These are phyloP conservation scores for Heliconius cydno DNA, from an alignment of 2,888 invertebrate genomes.

Conservation along the genomic window DNA sequence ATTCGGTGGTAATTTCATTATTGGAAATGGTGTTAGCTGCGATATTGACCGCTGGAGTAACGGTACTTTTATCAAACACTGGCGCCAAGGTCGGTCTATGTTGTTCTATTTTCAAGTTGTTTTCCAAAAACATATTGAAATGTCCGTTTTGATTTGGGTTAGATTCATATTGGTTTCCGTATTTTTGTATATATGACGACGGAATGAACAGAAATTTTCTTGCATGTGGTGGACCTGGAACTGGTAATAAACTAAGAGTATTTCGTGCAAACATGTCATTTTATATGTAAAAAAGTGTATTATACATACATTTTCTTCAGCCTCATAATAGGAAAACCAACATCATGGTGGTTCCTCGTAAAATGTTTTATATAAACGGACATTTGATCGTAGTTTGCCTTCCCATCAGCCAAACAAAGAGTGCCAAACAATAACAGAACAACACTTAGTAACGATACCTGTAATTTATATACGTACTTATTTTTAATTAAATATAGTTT, in stretches of 20 bases:
- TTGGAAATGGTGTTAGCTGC: not conserved
- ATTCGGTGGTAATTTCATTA: not conserved
- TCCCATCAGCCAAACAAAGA: conserved; percentile 7
- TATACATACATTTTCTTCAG: conserved; percentile 13
- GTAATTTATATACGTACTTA: conserved; percentile 20
- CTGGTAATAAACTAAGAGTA: conserved; percentile 5
- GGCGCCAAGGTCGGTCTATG: not conserved
- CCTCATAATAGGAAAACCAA: not conserved
- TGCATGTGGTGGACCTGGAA: conserved; percentile 8
- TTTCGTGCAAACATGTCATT: not conserved
- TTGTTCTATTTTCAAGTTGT: not conserved
- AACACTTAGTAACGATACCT: conserved; percentile 16
- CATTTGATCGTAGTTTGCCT: not conserved
- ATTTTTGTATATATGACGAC: not conserved
- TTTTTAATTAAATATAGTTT: not conserved
- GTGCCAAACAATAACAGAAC: not conserved
- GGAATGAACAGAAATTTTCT: conserved; percentile 4
- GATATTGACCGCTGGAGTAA: not conserved
- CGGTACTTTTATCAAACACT: not conserved
- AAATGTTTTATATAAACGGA: conserved; percentile 17
- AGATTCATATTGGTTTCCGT: not conserved
- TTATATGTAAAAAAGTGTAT: not conserved
- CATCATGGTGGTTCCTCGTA: conserved; percentile 1
- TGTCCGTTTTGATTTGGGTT: not conserved
- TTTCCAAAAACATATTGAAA: conserved; percentile 1